These are phyloP conservation scores for Antennarius maculatus DNA, from an alignment of 2,797 vertebrate genomes.

Conservation along the genomic window DNA sequence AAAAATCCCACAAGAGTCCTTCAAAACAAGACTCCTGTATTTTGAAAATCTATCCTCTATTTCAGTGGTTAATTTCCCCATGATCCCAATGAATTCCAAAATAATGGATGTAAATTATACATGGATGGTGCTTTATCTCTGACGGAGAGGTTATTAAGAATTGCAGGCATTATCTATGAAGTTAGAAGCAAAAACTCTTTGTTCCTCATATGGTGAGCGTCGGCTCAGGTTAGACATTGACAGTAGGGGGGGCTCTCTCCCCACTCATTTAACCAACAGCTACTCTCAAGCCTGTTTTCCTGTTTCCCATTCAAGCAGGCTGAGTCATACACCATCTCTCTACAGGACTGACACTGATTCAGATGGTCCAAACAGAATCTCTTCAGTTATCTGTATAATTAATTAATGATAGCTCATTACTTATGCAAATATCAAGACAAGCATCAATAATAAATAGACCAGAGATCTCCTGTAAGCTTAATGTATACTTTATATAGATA, in stretches of 20 bases:
- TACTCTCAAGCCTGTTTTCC: constrained; percentile 4
- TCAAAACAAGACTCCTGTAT: no score
- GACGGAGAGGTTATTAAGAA: no score
- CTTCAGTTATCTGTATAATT: constrained; percentile 21
- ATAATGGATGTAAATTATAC: no score
- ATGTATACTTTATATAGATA: constrained; percentile 81
- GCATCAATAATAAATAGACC: constrained; percentile 63
- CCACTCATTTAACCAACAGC: background rate
- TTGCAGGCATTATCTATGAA: no score
- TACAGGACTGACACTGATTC: constrained; percentile 1
- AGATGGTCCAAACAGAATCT: background rate
- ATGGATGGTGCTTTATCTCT: no score
- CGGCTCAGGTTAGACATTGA: background rate
- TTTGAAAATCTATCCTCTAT: no score
- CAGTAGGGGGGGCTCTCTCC: constrained; percentile 42
- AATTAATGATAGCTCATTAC: constrained; percentile 31
- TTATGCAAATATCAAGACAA: constrained; percentile 55
- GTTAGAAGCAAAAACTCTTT: no score
- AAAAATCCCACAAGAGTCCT: no score
- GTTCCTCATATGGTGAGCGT: no score
- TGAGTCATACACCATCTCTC: background rate
- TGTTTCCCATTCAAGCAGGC: background rate
- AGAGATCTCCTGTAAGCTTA: constrained; percentile 52
- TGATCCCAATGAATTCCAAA: no score
- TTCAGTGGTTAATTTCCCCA: no score